A percentile compares a stretch with the other conserved stretches of the same genome.
Evolutionary conservation across 2,888 invertebrate genomes (phyloP).

Genomic region (Ethmia dodecea): DNA sequence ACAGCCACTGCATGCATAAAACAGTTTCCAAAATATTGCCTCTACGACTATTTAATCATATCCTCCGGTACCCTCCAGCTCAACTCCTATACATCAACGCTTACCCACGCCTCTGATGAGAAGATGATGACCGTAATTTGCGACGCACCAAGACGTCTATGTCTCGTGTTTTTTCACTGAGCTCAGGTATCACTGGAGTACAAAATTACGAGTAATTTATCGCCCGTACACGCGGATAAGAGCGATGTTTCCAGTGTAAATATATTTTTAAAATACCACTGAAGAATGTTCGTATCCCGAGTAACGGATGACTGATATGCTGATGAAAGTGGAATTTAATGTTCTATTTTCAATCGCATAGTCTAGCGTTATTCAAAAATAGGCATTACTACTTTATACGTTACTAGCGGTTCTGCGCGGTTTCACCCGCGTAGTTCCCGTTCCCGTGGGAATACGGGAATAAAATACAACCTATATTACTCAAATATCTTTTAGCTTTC

Average conservation of each 20-base stretch:
- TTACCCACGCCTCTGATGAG: slow-evolving; percentile 73
- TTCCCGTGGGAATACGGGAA: too few relatives aligned
- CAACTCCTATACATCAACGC: slow-evolving; percentile 69
- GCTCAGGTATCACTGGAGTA: slow-evolving; percentile 74
- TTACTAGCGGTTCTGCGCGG: too few relatives aligned
- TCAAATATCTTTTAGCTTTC: too few relatives aligned
- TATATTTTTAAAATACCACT: slow-evolving; percentile 25
- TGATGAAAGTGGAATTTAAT: slow-evolving; percentile 3
- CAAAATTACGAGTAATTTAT: slow-evolving; percentile 76
- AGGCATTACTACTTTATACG: too few relatives aligned
- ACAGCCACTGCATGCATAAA: slow-evolving; percentile 8
- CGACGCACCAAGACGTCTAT: slow-evolving; percentile 78
- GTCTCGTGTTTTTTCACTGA: slow-evolving; percentile 74
- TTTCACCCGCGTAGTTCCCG: too few relatives aligned
- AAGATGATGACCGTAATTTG: slow-evolving; percentile 77
- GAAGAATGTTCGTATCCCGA: not conserved
- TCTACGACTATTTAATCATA: slow-evolving; percentile 21
- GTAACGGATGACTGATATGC: slow-evolving; percentile 4
- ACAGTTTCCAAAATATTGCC: not conserved
- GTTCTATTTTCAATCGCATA: not conserved
- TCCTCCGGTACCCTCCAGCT: slow-evolving; percentile 42
- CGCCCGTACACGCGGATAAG: slow-evolving; percentile 56
- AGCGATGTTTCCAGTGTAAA: slow-evolving; percentile 36
- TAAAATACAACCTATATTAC: too few relatives aligned
- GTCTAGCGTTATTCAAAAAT: too few relatives aligned